Percentiles rank a stretch among this genome's conserved stretches.
These are phyloP conservation scores for Lepidotrigona ventralis DNA, from an alignment of 1,140 invertebrate genomes.

Conservation along the genomic window DNA sequence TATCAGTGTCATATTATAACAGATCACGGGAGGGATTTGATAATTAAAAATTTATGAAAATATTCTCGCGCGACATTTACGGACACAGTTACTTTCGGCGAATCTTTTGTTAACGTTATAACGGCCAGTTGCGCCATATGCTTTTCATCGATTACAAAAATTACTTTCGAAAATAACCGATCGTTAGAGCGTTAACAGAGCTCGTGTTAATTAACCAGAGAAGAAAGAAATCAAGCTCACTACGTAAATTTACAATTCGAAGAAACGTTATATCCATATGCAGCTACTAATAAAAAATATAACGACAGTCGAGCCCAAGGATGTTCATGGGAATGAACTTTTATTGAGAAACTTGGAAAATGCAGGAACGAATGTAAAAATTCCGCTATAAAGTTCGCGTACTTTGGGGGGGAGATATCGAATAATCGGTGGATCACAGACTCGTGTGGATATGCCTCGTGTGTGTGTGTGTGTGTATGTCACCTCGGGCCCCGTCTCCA, in stretches of 20 bases:
- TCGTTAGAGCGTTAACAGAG: too few relatives aligned
- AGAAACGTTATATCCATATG: not conserved
- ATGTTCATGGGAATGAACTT: conserved; percentile 14
- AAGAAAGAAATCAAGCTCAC: too few relatives aligned
- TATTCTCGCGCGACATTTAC: too few relatives aligned
- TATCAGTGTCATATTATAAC: too few relatives aligned
- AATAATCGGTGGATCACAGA: conserved; percentile 55
- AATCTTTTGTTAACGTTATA: too few relatives aligned
- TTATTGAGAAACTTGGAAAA: not conserved
- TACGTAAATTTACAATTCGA: not conserved
- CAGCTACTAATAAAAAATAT: not conserved
- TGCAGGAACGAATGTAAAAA: conserved; percentile 12
- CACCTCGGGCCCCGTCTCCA: conserved; percentile 25
- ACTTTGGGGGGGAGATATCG: conserved; percentile 3
- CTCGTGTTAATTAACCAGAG: too few relatives aligned
- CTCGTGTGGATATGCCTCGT: conserved; percentile 47
- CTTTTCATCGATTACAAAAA: too few relatives aligned
- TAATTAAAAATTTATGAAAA: too few relatives aligned
- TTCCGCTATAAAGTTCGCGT: not conserved
- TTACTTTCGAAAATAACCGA: too few relatives aligned
- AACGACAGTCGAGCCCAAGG: conserved; percentile 27
- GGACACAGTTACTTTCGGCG: too few relatives aligned
- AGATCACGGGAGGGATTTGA: too few relatives aligned
- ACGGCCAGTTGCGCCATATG: too few relatives aligned
- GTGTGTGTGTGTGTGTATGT: conserved; percentile 24